Evolutionary conservation across 2,797 vertebrate species (phyloP).

Genomic region (Typhlichthys eigenmanni): DNA sequence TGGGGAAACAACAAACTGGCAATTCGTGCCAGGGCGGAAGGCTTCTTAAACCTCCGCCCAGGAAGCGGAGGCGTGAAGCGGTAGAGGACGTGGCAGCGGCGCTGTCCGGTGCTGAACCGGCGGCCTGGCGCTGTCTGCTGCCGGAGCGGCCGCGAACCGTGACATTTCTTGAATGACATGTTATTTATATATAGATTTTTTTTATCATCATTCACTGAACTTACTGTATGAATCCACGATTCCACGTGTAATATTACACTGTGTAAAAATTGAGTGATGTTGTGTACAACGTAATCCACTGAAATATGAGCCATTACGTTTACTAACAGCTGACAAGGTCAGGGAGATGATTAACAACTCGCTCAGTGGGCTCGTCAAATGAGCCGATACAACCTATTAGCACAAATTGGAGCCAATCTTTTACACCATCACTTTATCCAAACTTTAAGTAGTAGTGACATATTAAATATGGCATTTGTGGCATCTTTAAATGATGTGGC

Average conservation of each 20-base stretch:
- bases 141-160: too few relatives aligned
- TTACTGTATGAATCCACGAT: constrained; percentile 17
- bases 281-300: constrained; percentile 40
- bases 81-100: too few relatives aligned
- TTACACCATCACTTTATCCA: constrained; percentile 4
- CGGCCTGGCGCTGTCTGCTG: too few relatives aligned
- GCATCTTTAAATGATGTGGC: background rate
- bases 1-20: too few relatives aligned
- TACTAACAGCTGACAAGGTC: constrained; percentile 41
- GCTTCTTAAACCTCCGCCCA: too few relatives aligned
- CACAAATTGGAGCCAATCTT: constrained; percentile 33
- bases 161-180: constrained; percentile 6
- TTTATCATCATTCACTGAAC: constrained; percentile 15
- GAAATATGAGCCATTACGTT: constrained; percentile 44
- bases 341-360: constrained; percentile 46
- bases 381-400: constrained; percentile 34
- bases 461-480: background rate
- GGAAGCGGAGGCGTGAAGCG: too few relatives aligned
- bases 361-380: constrained; percentile 43
- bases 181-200: too few relatives aligned
- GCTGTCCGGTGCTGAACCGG: too few relatives aligned
- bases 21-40: too few relatives aligned
- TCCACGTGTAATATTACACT: constrained; percentile 8
- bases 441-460: background rate
- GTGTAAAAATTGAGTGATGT: constrained; percentile 36